Percentiles rank a stretch among this genome's conserved stretches.
These are phyloP conservation scores for Cotesia typhae DNA, from an alignment of 1,140 invertebrate genomes.

Conservation along the genomic window DNA sequence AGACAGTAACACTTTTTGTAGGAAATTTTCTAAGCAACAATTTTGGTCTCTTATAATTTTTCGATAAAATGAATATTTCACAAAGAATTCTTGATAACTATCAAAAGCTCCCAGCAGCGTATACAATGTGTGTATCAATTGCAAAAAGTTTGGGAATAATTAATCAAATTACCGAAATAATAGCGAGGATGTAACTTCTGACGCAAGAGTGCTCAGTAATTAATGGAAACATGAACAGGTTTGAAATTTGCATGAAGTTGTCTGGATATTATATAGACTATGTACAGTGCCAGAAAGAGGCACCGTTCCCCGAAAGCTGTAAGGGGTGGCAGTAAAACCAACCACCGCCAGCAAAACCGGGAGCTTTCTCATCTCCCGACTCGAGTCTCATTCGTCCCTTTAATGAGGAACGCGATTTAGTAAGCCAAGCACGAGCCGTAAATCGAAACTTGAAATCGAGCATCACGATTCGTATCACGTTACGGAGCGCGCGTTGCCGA, in stretches of 20 bases:
- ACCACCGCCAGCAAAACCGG: constrained; percentile 17
- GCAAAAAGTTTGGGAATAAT: no score
- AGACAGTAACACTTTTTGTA: no score
- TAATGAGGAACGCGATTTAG: constrained; percentile 35
- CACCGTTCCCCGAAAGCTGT: background rate
- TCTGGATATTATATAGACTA: no score
- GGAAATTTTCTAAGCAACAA: no score
- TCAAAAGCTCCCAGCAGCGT: no score
- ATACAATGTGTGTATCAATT: no score
- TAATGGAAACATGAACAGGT: background rate
- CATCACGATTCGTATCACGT: constrained; percentile 38
- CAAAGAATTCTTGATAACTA: no score
- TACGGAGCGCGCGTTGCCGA: constrained; percentile 30
- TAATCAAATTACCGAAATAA: no score
- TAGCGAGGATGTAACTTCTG: no score
- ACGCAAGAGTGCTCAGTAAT: no score
- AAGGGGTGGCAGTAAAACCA: background rate
- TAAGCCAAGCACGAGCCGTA: constrained; percentile 34
- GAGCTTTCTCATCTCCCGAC: constrained; percentile 4
- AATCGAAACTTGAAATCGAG: constrained; percentile 39
- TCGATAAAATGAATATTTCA: no score
- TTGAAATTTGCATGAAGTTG: background rate
- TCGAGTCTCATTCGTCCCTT: constrained; percentile 22
- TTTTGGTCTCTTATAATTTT: no score
- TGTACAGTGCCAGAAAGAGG: constrained; percentile 3